Percentiles rank a stretch among this genome's conserved stretches.
Evolutionary conservation across 2,113 vertebrate genomes (phyloP).

Genomic region (Sturnus vulgaris): DNA sequence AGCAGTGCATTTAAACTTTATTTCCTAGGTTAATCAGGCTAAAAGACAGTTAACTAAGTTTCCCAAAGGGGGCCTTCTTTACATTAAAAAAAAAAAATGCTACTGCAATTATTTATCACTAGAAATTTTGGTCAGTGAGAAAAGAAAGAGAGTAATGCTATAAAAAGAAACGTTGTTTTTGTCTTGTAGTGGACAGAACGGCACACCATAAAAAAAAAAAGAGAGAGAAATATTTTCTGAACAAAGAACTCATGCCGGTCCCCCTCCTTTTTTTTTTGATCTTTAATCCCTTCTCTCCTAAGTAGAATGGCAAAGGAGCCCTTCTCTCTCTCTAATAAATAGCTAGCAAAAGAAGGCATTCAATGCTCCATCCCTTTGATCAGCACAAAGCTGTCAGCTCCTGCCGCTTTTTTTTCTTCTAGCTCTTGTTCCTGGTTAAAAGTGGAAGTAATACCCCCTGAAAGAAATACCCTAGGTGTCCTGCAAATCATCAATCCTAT

Average conservation of each 20-base stretch:
- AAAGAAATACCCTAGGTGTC: constrained; percentile 87
- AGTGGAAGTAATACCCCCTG: constrained; percentile 85
- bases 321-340: no score
- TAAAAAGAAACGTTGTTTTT: constrained; percentile 17
- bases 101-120: constrained; percentile 3
- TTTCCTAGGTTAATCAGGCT: constrained; percentile 68
- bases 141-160: background rate
- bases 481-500: constrained; percentile 77
- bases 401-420: constrained; percentile 64
- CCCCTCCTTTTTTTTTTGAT: constrained; percentile 63
- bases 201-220: background rate
- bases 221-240: background rate
- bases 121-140: constrained; percentile 12
- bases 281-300: constrained; percentile 74
- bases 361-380: constrained; percentile 77
- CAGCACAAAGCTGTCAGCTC: constrained; percentile 80
- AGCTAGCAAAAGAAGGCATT: constrained; percentile 70
- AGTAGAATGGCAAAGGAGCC: no score
- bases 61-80: constrained; percentile 1
- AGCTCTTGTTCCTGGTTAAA: constrained; percentile 85
- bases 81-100: background rate
- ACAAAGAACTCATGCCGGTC: constrained; percentile 58
- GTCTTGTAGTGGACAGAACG: background rate
- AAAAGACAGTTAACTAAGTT: constrained; percentile 61
- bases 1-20: constrained; percentile 62